A percentile compares a stretch with the other conserved stretches of the same genome.
phyloP scores from a whole-genome alignment of 1,140 invertebrate species.

The Coptotermes formosanus region DNA sequence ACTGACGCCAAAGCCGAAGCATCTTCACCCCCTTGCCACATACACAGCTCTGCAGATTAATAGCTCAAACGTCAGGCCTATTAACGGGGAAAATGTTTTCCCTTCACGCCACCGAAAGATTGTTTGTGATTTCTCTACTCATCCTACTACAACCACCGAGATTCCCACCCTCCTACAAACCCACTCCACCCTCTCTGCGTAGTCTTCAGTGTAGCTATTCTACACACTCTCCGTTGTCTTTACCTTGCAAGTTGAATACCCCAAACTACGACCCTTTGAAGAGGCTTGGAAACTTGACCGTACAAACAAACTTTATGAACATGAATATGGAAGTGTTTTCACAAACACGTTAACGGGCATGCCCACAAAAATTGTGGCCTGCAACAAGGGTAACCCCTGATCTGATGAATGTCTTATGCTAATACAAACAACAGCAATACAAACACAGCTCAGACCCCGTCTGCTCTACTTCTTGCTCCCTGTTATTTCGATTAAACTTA shows the following conservation, averaged over 20 bases:
- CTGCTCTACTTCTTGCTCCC: neutral
- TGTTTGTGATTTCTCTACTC: conserved; percentile 19
- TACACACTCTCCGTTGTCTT: neutral
- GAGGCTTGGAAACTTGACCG: neutral
- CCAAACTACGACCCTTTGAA: conserved; percentile 5
- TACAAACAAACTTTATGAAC: neutral
- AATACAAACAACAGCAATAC: neutral
- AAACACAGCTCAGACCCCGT: neutral
- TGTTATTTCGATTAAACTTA: neutral
- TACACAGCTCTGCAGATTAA: conserved; percentile 9
- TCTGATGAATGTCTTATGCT: conserved; percentile 11
- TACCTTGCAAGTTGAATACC: conserved; percentile 6
- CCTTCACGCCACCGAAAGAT: conserved; percentile 9
- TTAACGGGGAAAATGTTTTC: neutral
- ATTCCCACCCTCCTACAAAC: no score
- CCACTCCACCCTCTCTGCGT: neutral
- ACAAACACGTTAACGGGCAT: neutral
- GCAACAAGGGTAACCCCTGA: neutral
- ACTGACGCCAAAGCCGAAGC: neutral
- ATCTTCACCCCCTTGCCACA: neutral
- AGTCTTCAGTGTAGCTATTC: neutral
- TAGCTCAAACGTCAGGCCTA: conserved; percentile 6
- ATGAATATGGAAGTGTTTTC: conserved; percentile 17
- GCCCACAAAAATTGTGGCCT: neutral
- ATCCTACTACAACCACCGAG: neutral